Evolutionary conservation across 2,797 vertebrate genomes (phyloP).

Genomic region (Aeoliscus strigatus): DNA sequence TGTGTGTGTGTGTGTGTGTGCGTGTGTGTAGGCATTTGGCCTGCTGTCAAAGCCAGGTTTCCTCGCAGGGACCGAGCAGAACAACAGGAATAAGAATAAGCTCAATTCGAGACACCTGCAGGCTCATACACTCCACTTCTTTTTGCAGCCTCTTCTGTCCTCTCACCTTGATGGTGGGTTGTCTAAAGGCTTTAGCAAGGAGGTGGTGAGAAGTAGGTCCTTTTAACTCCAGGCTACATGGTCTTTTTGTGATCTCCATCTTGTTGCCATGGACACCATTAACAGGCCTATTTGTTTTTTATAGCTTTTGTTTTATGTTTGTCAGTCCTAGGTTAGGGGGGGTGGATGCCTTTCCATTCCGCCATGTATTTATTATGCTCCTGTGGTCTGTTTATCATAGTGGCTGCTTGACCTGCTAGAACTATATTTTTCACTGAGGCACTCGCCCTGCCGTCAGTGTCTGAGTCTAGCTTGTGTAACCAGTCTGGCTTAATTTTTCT

Average conservation of each 20-base stretch:
- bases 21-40: constrained; percentile 56
- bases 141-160: constrained; percentile 33
- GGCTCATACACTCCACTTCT: constrained; percentile 46
- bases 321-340: constrained; percentile 43
- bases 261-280: constrained; percentile 62
- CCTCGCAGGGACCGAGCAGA: constrained; percentile 37
- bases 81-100: constrained; percentile 41
- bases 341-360: constrained; percentile 43
- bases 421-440: constrained; percentile 45
- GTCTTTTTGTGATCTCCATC: constrained; percentile 40
- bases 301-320: constrained; percentile 15
- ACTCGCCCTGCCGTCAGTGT: constrained; percentile 48
- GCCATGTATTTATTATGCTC: constrained; percentile 43
- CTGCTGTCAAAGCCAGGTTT: constrained; percentile 54
- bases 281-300: constrained; percentile 10
- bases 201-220: constrained; percentile 54
- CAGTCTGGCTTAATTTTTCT: too few species aligned
- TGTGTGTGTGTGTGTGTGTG: constrained; percentile 3
- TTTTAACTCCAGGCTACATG: constrained; percentile 50
- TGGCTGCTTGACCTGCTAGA: constrained; percentile 38
- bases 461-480: constrained; percentile 57
- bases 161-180: constrained; percentile 50
- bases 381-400: constrained; percentile 32
- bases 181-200: constrained; percentile 55
- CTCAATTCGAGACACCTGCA: constrained; percentile 48